Base-by-base conservation (phyloP, 2,888 invertebrate species). In the Plemyria rubiginata region DNA sequence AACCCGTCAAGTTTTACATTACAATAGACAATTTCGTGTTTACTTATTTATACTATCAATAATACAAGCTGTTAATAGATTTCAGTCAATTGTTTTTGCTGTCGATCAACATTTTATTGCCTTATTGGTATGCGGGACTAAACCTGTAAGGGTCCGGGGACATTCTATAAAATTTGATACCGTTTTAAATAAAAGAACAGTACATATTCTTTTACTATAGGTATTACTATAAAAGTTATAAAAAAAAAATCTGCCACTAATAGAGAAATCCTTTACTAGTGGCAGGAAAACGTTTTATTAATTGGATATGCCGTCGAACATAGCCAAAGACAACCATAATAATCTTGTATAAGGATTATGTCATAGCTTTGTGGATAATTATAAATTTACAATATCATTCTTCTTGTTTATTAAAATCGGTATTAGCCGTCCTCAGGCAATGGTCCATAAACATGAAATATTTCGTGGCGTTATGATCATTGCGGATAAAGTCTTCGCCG, bases 31-130 rank as follows among this genome's bases (percentile, higher is more conserved):
- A 46, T 62, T 50, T 54, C 28, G 54, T 41, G 48, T 49, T 43
- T 67, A 64, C 52, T 68, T 29, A 70, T 80, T 79, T 72, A 62
- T 63, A 72, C 77, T 79, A 81, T 81, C 82, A 81, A 74, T 77
- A 78, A 78, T 82, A 84, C 55, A 55, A 75, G 75, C 74, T 82
- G 77, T 80, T 84, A 86, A 86, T 84, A 82, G 82, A 83, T 85
- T 85, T 83, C 74, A 73, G 79, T 77, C 82, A 82, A 86, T 87
- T 88, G 86, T 86, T 89, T 88, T 82, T 84, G 84, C 84, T 85
- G 80, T 82, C 78, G 84, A 87, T 87, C 84, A 87, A 85, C 85
- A 82, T 87, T n/a, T 89, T 88, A 90, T 88, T 84, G 81, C 87
- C 87, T 86, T 79, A 86, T 90, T 88, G 78, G 87, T 89, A 88